These are phyloP conservation scores for Chaenocephalus aceratus DNA, from an alignment of 2,113 vertebrate species.

Conservation along the genomic window DNA sequence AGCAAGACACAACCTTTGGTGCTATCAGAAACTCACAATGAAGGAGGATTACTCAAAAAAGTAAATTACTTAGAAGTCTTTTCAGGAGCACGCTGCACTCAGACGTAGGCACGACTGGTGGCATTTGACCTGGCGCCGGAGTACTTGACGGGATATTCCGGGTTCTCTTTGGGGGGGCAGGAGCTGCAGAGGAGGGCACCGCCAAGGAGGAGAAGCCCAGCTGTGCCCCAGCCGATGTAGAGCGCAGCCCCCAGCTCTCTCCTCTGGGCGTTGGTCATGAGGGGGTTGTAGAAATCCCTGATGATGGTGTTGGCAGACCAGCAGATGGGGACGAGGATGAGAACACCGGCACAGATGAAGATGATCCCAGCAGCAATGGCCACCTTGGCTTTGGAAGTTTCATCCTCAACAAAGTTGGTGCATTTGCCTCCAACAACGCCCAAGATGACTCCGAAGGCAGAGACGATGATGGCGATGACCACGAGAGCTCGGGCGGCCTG, in stretches of 20 bases:
- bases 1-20: neutral
- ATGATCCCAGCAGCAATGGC: slow-evolving; percentile 86
- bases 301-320: slow-evolving; percentile 92
- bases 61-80: slow-evolving; percentile 38
- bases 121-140: slow-evolving; percentile 66
- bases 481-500: slow-evolving; percentile 84
- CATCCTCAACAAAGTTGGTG: slow-evolving; percentile 91
- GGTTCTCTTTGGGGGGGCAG: slow-evolving; percentile 85
- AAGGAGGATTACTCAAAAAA: slow-evolving; percentile 6
- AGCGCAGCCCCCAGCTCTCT: slow-evolving; percentile 87
- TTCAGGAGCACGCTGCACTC: slow-evolving; percentile 5
- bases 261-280: slow-evolving; percentile 71
- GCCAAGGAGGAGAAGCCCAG: slow-evolving; percentile 86
- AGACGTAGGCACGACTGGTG: slow-evolving; percentile 81
- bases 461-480: slow-evolving; percentile 86
- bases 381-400: slow-evolving; percentile 84
- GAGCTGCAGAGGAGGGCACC: slow-evolving; percentile 91
- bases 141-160: slow-evolving; percentile 82
- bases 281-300: slow-evolving; percentile 90
- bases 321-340: slow-evolving; percentile 89
- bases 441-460: slow-evolving; percentile 83
- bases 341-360: slow-evolving; percentile 86
- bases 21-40: slow-evolving; percentile 5
- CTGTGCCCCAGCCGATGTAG: slow-evolving; percentile 92
- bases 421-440: slow-evolving; percentile 89